Evolutionary conservation across 2,113 vertebrate species (phyloP), one percentile per base, ranked within the genome.

Genomic region (Mus spicilegus): DNA sequence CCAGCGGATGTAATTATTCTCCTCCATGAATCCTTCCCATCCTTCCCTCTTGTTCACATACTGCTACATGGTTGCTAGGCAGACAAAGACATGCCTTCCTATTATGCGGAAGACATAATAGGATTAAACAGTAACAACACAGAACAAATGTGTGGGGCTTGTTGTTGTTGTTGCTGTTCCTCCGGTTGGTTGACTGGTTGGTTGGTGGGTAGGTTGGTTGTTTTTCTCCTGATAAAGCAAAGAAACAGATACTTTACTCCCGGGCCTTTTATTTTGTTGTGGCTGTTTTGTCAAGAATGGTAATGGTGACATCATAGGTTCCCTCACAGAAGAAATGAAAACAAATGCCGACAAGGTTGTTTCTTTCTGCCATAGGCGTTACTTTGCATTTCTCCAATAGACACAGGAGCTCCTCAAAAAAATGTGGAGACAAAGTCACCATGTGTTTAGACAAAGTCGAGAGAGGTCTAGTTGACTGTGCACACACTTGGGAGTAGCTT

Each of bases 181-280:
- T 78, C 6, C 33, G 63, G 63, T 20, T 22, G 5, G 10, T 24
- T 30, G 1, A 5, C 13, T 81, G 54, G 8, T 26, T 42, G 13
- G 13, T 81, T 1, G 11, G 6, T 58, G 0, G 63, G 22, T 28
- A 28, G 56, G 20, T 49, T 63, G 7, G 24, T 14, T 30, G 70
- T 67, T 69, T 75, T 39, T 24, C 30, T 80, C 49, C 17, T 84
- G 39, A 56, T 26, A 76, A 24, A 90, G 1, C 46, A 92, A 89
- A 94, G 39, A 90, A 90, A 95, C 90, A 67, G 39, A 80, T 93
- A 36, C 90, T 96, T 93, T 22, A 73, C 78, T 88, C 22, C 36
- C 65, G 63, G 61, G 51, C 7, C 11, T 77, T 51, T 76, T 28
- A 13, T 77, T 51, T 49, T 80, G 49, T 7, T 49, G 46, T 49